Base-by-base conservation (phyloP, 2,797 vertebrate genomes). In the Lepilemur septentrionalis region DNA sequence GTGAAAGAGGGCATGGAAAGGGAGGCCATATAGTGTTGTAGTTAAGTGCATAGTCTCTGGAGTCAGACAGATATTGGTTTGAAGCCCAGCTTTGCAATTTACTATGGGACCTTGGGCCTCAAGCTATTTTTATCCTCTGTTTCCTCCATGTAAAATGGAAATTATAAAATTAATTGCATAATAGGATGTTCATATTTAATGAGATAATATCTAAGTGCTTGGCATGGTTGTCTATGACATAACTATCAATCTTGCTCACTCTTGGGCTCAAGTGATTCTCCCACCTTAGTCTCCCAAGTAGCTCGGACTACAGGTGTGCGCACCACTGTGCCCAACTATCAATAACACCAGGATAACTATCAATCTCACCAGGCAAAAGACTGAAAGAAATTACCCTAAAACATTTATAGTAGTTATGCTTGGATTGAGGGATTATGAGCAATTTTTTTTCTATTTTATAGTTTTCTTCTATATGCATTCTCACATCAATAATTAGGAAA, bases 121-220 rank as follows among this genome's bases (percentile, higher is more conserved):
- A 94, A 72, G 43, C 38, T 80, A 5, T 80, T 87, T 97, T 97
- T 75, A 59, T 91, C 52, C n/a, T 79, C 30, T 38, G 43, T 91
- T 92, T 94, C 73, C 69, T 89, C 52, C 63, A 18, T 92, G 35
- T 70, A 90, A 92, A 90, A 75, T 78, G 12, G 43, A 97, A 94
- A 93, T 84, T 89, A 92, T 76, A 81, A 87, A 91, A 87, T 85
- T 63, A 93, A 80, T 93, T 92, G 28, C 11, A 41, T 81, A 89
- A 92, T 30, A 87, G 35, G 1, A 35, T 59, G 41, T 79, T 95
- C 79, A 65, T 89, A 81, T 94, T 89, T 73, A 93, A 87, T 85
- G 46, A 92, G 35, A 84, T 90, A 48, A 89, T 95, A 59, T 55
- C 63, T 89, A 55, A 95, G 50, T 72, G 22, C 35, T 94, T 96